Percentiles rank a stretch among this genome's conserved stretches.
Conservation (phyloP, 1,140 invertebrate genomes). For the honey bee (Apis mellifera) region Amel_HAv3.1 CM009936.2:6731001-6731500, state of each 20-base stretch:
- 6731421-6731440: no score
- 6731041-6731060: neutral
- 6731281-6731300: neutral
- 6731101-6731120: neutral
- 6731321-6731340: no score
- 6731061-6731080: neutral
- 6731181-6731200: neutral
- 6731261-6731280: neutral
- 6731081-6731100: neutral
- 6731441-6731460: no score
- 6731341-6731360: no score
- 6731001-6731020: neutral
- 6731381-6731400: no score
- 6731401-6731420: no score
- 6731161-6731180: neutral
- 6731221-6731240: neutral
- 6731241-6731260: neutral
- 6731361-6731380: no score
- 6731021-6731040: neutral
- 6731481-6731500: no score
- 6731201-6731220: neutral
- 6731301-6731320: no score
- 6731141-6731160: neutral
- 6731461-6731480: no score
- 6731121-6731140: slow-evolving; percentile 1